Evolutionary conservation across 2,888 invertebrate species (phyloP).

Genomic region (Tipula helvola): DNA sequence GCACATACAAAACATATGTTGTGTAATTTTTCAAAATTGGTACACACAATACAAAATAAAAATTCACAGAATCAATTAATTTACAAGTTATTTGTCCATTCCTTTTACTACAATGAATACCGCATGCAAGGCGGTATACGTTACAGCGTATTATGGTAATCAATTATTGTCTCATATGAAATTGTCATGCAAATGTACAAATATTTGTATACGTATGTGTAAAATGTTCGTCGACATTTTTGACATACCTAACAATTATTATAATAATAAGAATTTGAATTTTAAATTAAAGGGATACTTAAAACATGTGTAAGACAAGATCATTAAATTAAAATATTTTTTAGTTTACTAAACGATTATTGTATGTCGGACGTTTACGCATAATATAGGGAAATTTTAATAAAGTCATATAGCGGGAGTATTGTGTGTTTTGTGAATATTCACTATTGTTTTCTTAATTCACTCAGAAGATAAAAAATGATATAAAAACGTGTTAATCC

Average conservation of each 20-base stretch:
- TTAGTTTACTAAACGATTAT: neutral
- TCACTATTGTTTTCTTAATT: neutral
- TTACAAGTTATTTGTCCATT: neutral
- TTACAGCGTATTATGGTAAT: neutral
- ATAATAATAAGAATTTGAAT: neutral
- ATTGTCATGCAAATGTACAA: neutral
- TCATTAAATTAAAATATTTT: neutral
- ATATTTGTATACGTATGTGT: neutral
- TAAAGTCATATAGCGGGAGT: neutral
- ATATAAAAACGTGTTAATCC: too few relatives aligned
- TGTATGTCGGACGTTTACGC: too few relatives aligned
- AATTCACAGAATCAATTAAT: neutral
- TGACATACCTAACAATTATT: neutral
- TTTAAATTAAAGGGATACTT: neutral
- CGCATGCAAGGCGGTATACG: neutral
- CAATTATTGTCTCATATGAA: neutral
- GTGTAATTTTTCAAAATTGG: neutral
- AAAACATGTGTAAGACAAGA: neutral
- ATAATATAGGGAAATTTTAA: neutral
- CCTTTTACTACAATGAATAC: neutral
- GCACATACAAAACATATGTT: neutral
- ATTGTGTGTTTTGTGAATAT: neutral
- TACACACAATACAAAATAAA: neutral
- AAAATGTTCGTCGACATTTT: neutral
- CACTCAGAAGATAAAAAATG: too few relatives aligned